Percentiles rank a stretch among this genome's conserved stretches.
phyloP scores from a whole-genome alignment of 1,140 invertebrate genomes.

The Ips nitidus region DNA sequence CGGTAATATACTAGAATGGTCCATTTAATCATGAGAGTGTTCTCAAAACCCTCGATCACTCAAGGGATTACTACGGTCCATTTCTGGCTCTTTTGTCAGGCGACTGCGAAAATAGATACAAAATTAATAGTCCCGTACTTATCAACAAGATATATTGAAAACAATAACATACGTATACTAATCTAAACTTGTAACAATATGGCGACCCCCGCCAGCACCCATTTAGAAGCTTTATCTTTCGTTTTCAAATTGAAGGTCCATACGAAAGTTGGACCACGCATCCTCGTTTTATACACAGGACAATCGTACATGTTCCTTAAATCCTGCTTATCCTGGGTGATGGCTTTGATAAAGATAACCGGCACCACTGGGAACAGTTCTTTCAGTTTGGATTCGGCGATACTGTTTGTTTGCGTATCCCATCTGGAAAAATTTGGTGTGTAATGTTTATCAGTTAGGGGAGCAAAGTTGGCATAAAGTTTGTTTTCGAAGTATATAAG shows the following conservation, averaged over 20 bases:
- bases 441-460: conserved; percentile 11
- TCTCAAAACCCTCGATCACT: no score
- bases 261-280: conserved; percentile 86
- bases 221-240: conserved; percentile 85
- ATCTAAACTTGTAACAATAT: conserved; percentile 74
- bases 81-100: no score
- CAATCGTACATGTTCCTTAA: conserved; percentile 86
- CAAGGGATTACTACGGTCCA: no score
- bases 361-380: conserved; percentile 89
- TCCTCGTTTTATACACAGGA: conserved; percentile 88
- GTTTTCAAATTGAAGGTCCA: conserved; percentile 96
- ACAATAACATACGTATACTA: no score
- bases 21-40: no score
- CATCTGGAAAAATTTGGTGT: conserved; percentile 55
- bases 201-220: conserved; percentile 90
- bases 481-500: no score
- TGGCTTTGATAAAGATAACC: conserved; percentile 86
- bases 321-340: conserved; percentile 87
- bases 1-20: no score
- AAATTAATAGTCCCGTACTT: no score
- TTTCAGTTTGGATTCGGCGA: conserved; percentile 83
- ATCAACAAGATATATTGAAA: no score
- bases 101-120: no score
- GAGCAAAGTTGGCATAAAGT: no score
- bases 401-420: conserved; percentile 75